phyloP scores from a whole-genome alignment of 2,888 invertebrate species.

The Rotaria magnacalcarata region DNA sequence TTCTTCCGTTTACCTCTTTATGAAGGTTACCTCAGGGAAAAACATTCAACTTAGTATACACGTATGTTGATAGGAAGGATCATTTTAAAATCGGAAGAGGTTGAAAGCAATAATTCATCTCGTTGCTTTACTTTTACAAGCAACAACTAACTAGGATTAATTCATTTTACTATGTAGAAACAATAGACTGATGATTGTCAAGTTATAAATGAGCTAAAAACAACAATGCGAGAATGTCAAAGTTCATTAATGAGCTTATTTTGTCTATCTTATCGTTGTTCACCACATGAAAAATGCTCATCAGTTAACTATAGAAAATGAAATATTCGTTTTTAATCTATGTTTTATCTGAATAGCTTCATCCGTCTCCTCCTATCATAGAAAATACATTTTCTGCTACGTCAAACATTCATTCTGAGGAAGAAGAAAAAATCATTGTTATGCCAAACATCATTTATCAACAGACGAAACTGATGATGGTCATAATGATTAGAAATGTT shows the following conservation, averaged over 20 bases:
- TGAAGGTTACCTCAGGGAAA: not conserved
- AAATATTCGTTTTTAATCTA: constrained; percentile 22
- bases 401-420: not conserved
- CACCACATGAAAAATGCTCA: not conserved
- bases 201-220: constrained; percentile 22
- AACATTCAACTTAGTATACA: not conserved
- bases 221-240: not conserved
- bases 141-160: not conserved
- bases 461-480: not conserved
- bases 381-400: constrained; percentile 23
- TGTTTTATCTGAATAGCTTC: constrained; percentile 7
- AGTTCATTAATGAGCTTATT: constrained; percentile 24
- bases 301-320: not conserved
- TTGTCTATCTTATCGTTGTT: not conserved
- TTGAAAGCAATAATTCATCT: not conserved
- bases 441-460: not conserved
- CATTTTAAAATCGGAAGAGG: not conserved
- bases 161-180: not conserved
- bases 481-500: not conserved
- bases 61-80: not conserved
- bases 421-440: not conserved
- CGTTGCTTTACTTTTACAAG: not conserved
- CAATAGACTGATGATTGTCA: not conserved
- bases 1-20: not conserved
- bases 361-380: not conserved